Conservation (phyloP, 1,140 invertebrate genomes). For the Drosophila obscura region DNA sequence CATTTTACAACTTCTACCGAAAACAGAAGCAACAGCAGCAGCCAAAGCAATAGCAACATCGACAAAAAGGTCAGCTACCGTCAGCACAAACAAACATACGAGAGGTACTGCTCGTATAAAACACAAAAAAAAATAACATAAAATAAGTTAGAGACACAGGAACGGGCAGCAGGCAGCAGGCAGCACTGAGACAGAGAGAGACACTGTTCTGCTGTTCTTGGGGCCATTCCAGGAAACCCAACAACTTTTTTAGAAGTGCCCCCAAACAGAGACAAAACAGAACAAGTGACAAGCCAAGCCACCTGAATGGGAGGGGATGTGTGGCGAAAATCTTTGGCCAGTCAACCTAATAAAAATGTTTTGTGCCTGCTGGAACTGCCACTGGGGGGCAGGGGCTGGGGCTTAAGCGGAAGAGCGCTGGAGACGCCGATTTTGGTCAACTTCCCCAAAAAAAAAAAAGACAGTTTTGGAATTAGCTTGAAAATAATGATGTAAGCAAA, state of each 20-base stretch:
- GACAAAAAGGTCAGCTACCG: slow-evolving; percentile 73
- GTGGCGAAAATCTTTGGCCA: slow-evolving; percentile 38
- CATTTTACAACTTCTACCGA: slow-evolving; percentile 70
- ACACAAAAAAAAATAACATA: slow-evolving; percentile 41
- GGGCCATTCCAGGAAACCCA: slow-evolving; percentile 68
- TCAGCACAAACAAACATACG: slow-evolving; percentile 60
- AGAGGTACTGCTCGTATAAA: slow-evolving; percentile 10
- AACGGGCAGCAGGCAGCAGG: not conserved
- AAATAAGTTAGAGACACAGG: slow-evolving; percentile 36
- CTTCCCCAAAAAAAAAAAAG: slow-evolving; percentile 40
- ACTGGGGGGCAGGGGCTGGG: slow-evolving; percentile 9
- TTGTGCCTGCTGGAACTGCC: slow-evolving; percentile 42
- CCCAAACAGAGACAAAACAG: slow-evolving; percentile 44
- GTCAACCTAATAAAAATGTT: slow-evolving; percentile 63
- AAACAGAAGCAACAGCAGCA: slow-evolving; percentile 40
- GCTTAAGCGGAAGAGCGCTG: slow-evolving; percentile 37
- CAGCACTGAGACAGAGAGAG: not conserved
- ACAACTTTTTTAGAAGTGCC: slow-evolving; percentile 74
- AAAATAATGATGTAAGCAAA: slow-evolving; percentile 49
- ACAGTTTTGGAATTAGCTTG: slow-evolving; percentile 37
- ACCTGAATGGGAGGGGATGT: slow-evolving; percentile 37
- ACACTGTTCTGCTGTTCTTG: slow-evolving; percentile 31
- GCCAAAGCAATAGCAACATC: slow-evolving; percentile 5
- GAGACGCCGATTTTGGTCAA: slow-evolving; percentile 31
- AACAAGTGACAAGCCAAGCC: slow-evolving; percentile 61